Conservation (phyloP, 2,888 invertebrate genomes). For the Heliconius erato region DNA sequence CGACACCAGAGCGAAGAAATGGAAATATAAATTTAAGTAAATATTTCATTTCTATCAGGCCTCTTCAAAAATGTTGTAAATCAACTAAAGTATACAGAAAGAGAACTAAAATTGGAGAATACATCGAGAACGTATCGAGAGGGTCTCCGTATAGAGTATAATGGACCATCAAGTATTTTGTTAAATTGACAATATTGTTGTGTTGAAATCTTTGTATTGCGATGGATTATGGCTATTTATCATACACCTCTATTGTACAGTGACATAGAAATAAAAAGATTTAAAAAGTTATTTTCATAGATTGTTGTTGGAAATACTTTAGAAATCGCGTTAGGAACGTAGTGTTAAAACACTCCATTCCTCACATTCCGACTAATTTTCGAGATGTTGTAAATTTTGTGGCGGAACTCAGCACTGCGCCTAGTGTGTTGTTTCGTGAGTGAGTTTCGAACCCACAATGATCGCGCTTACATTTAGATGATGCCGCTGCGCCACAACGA, state of each 20-base stretch:
- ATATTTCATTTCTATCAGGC: too few relatives aligned
- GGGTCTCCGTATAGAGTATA: slow-evolving; percentile 52
- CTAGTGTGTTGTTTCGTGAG: too few relatives aligned
- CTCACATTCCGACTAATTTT: too few relatives aligned
- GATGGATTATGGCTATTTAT: slow-evolving; percentile 39
- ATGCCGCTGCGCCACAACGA: too few relatives aligned
- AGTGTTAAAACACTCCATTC: too few relatives aligned
- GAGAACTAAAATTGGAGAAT: slow-evolving; percentile 56
- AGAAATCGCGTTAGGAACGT: not conserved
- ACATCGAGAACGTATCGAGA: slow-evolving; percentile 50
- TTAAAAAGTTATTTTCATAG: not conserved
- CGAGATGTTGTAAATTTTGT: too few relatives aligned
- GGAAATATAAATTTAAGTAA: too few relatives aligned
- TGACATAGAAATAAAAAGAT: not conserved
- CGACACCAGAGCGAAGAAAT: too few relatives aligned
- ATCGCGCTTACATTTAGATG: too few relatives aligned
- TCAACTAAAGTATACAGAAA: slow-evolving; percentile 23
- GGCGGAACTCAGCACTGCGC: too few relatives aligned
- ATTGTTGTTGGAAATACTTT: not conserved
- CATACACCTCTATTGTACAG: slow-evolving; percentile 17
- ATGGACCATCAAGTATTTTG: slow-evolving; percentile 58
- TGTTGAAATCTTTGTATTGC: slow-evolving; percentile 39
- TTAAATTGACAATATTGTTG: slow-evolving; percentile 62
- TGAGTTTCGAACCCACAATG: too few relatives aligned
- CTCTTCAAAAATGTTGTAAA: slow-evolving; percentile 2